A percentile compares a stretch with the other conserved stretches of the same genome.
These are phyloP conservation scores for Poicephalus meyeri DNA, from an alignment of 2,113 vertebrate species.

Conservation along the genomic window DNA sequence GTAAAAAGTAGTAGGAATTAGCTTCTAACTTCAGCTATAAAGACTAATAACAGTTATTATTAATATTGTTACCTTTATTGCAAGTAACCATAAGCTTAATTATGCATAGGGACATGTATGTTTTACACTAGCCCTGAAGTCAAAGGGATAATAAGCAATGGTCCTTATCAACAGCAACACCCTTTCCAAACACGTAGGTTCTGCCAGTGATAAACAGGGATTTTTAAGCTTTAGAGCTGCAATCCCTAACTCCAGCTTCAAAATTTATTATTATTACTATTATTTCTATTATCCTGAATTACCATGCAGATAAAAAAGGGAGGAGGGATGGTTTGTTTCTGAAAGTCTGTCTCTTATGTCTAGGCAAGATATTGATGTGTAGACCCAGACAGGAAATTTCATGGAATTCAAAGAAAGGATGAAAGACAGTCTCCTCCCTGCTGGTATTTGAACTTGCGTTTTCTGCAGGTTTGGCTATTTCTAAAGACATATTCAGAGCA, in stretches of 20 bases:
- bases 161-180: not conserved
- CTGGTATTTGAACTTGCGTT: constrained; percentile 54
- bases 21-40: not conserved
- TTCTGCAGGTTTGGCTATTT: constrained; percentile 18
- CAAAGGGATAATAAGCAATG: not conserved
- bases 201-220: not conserved
- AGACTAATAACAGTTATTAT: not conserved
- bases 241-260: not conserved
- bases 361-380: constrained; percentile 12
- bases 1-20: not conserved
- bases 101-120: not conserved
- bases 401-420: constrained; percentile 46
- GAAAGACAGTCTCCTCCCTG: constrained; percentile 31
- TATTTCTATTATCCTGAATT: constrained; percentile 13
- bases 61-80: not conserved
- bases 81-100: not conserved
- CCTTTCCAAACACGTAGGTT: not conserved
- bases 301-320: not conserved
- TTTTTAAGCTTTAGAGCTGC: not conserved
- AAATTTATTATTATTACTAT: not conserved
- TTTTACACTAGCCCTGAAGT: not conserved
- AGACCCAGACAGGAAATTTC: constrained; percentile 32
- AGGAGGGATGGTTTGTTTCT: not conserved
- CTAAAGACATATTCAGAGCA: not conserved
- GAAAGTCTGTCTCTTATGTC: constrained; percentile 5